phyloP scores from a whole-genome alignment of 2,113 vertebrate genomes.

The Ophthalmolycus amberensis region DNA sequence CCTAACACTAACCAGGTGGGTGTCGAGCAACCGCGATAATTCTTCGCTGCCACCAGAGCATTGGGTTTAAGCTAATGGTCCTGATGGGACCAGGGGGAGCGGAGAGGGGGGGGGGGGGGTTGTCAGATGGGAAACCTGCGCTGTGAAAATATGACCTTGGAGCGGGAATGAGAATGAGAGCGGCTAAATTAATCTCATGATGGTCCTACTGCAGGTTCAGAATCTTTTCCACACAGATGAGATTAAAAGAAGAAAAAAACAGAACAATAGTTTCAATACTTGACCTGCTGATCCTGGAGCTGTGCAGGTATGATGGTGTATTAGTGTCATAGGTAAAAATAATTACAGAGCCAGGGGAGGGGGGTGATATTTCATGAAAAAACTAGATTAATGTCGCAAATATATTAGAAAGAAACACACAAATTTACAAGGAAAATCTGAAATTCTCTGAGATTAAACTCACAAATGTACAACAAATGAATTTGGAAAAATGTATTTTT shows the following conservation, averaged over 20 bases:
- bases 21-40: constrained; percentile 29
- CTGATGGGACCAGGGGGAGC: constrained; percentile 10
- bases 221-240: constrained; percentile 2
- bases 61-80: constrained; percentile 46
- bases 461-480: no score
- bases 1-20: constrained; percentile 65
- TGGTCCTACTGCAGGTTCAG: background rate
- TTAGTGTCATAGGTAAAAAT: background rate
- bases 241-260: background rate
- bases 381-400: background rate
- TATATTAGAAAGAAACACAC: background rate
- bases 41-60: constrained; percentile 26
- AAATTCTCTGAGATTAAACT: no score
- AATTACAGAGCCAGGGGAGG: no score
- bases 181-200: constrained; percentile 1
- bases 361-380: background rate
- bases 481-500: no score
- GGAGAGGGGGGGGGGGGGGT: background rate
- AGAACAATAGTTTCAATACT: no score
- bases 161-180: background rate
- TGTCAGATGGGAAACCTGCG: constrained; percentile 45
- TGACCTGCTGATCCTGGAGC: background rate
- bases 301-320: background rate
- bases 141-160: constrained; percentile 46
- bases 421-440: background rate